Evolutionary conservation across 2,888 invertebrate species (phyloP).

Genomic region (Leptodirus hochenwartii): DNA sequence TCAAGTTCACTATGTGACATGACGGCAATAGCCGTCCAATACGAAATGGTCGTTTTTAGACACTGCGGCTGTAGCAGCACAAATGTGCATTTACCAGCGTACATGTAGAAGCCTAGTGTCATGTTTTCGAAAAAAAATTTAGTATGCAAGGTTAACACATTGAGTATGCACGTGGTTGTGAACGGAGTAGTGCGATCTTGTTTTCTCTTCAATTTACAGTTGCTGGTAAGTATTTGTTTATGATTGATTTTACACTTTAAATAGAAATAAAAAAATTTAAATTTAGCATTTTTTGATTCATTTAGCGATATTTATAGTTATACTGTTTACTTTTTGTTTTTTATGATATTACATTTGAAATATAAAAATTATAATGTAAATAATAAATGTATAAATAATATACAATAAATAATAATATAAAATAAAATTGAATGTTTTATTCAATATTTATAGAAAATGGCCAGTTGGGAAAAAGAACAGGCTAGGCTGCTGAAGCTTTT

Average conservation of each 20-base stretch:
- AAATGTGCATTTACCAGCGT: constrained; percentile 8
- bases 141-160: constrained; percentile 5
- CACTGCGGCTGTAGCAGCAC: constrained; percentile 7
- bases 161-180: constrained; percentile 7
- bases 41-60: constrained; percentile 7
- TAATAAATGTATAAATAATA: constrained; percentile 7
- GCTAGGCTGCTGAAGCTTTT: constrained; percentile 12
- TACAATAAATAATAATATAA: too few species aligned
- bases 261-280: constrained; percentile 5
- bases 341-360: constrained; percentile 8
- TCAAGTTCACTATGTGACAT: too few species aligned
- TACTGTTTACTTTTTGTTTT: constrained; percentile 4
- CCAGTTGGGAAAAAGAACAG: constrained; percentile 9
- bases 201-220: too few species aligned
- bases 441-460: constrained; percentile 13
- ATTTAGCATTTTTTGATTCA: too few species aligned
- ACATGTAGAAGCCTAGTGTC: constrained; percentile 8
- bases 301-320: not conserved
- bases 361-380: constrained; percentile 3
- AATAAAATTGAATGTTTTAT: constrained; percentile 9
- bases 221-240: constrained; percentile 9
- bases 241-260: constrained; percentile 8
- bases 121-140: constrained; percentile 7
- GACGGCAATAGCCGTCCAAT: constrained; percentile 7
- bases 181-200: constrained; percentile 5